Conservation (phyloP, 2,113 vertebrate genomes). For the Martes martes region DNA sequence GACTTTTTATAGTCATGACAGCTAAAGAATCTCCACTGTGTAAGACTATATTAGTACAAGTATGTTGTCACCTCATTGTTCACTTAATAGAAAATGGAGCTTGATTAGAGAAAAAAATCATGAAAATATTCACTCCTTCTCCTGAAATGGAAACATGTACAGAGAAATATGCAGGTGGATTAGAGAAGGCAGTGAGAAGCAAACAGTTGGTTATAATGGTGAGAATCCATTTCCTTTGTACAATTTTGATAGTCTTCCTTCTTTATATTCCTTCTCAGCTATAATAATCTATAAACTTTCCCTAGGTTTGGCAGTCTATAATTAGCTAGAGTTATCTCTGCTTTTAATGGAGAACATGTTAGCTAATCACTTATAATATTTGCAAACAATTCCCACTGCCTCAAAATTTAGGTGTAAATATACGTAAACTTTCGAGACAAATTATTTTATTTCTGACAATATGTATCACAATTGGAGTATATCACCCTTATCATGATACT, state of each 20-base stretch:
- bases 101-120: slow-evolving; percentile 49
- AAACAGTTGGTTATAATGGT: background rate
- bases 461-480: slow-evolving; percentile 12
- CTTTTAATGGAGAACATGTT: background rate
- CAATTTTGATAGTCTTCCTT: slow-evolving; percentile 3
- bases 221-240: background rate
- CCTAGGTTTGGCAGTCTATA: background rate
- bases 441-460: slow-evolving; percentile 36
- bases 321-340: slow-evolving; percentile 8
- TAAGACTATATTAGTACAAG: background rate
- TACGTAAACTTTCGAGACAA: slow-evolving; percentile 41
- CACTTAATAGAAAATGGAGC: slow-evolving; percentile 30
- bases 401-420: slow-evolving; percentile 39
- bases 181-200: background rate
- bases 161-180: background rate
- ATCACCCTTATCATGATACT: background rate
- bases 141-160: background rate
- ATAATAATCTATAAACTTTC: background rate
- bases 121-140: slow-evolving; percentile 20
- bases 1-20: background rate
- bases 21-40: background rate
- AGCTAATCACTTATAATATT: background rate
- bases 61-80: slow-evolving; percentile 31
- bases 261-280: slow-evolving; percentile 9
- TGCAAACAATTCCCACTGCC: background rate